Evolutionary conservation across 1,140 invertebrate genomes (phyloP).

Genomic region (Neoseiulus cucumeris): DNA sequence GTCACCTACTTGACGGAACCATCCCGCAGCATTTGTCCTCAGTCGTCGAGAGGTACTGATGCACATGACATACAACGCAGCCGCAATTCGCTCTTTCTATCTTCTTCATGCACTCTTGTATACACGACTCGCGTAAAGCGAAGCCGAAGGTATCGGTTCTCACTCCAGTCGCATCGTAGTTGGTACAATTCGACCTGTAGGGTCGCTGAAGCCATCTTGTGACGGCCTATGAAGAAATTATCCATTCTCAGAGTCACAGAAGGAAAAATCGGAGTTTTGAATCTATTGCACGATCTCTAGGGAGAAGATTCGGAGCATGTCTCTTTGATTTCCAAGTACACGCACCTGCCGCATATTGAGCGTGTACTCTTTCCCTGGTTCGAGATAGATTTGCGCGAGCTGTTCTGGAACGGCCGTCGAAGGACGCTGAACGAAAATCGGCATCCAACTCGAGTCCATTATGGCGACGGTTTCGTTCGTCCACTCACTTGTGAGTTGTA

Average conservation of each 20-base stretch:
- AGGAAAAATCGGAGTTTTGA: too few relatives aligned
- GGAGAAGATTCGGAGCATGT: too few relatives aligned
- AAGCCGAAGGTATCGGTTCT: not conserved
- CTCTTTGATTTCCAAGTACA: not conserved
- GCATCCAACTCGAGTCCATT: not conserved
- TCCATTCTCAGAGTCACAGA: too few relatives aligned
- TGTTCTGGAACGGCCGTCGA: not conserved
- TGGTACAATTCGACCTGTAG: not conserved
- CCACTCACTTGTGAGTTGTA: not conserved
- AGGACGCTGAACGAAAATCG: conserved; percentile 3
- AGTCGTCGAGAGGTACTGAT: not conserved
- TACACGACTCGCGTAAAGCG: not conserved
- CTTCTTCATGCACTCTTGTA: not conserved
- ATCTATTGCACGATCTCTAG: too few relatives aligned
- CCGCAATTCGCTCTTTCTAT: not conserved
- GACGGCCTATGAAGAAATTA: not conserved
- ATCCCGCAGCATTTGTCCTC: too few relatives aligned
- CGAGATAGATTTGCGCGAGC: not conserved
- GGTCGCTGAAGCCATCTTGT: not conserved
- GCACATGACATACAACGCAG: not conserved
- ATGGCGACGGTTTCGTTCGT: not conserved
- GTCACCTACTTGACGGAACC: too few relatives aligned
- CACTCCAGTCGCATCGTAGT: not conserved
- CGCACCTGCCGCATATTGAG: not conserved
- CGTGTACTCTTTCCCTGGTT: not conserved